Conservation (phyloP, 92 coral and sea anemone genomes). For the Zoanthus sociatus region DNA sequence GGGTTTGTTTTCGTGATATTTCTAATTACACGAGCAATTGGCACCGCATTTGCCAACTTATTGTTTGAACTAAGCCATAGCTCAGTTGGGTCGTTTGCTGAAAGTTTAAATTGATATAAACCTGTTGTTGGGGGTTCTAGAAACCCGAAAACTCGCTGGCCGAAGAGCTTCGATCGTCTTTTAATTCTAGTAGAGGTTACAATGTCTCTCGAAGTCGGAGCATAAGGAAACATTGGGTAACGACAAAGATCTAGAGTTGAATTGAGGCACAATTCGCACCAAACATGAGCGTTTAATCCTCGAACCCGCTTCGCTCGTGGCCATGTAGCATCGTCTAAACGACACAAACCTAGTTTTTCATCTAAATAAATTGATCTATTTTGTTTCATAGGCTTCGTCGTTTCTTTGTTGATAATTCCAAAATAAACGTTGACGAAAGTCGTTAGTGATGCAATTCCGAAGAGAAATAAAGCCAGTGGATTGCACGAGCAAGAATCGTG, state of each 20-base stretch:
- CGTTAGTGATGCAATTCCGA: slow-evolving; percentile 20
- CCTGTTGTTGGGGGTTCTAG: slow-evolving; percentile 36
- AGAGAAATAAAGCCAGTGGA: slow-evolving; percentile 31
- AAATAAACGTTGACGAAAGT: slow-evolving; percentile 42
- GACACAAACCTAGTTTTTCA: slow-evolving; percentile 30
- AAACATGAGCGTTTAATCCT: slow-evolving; percentile 32
- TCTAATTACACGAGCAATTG: slow-evolving; percentile 34
- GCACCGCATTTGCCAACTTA: slow-evolving; percentile 25
- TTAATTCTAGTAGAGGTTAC: slow-evolving; percentile 3
- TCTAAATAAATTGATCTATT: neutral
- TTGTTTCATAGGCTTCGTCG: neutral
- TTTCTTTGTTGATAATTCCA: slow-evolving; percentile 30
- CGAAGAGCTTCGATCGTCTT: slow-evolving; percentile 35
- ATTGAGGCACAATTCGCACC: slow-evolving; percentile 26
- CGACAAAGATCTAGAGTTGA: slow-evolving; percentile 22
- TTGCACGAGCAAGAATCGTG: neutral
- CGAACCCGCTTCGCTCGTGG: slow-evolving; percentile 14
- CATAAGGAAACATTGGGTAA: slow-evolving; percentile 36
- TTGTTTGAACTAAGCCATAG: slow-evolving; percentile 32
- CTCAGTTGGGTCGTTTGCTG: slow-evolving; percentile 13
- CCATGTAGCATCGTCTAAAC: slow-evolving; percentile 4
- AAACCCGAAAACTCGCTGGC: slow-evolving; percentile 45
- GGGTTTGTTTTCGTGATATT: neutral
- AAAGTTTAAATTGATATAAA: slow-evolving; percentile 33
- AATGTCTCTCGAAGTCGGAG: slow-evolving; percentile 32